phyloP scores from a whole-genome alignment of 2,888 invertebrate species.

The Agonopterix alstromeriana region DNA sequence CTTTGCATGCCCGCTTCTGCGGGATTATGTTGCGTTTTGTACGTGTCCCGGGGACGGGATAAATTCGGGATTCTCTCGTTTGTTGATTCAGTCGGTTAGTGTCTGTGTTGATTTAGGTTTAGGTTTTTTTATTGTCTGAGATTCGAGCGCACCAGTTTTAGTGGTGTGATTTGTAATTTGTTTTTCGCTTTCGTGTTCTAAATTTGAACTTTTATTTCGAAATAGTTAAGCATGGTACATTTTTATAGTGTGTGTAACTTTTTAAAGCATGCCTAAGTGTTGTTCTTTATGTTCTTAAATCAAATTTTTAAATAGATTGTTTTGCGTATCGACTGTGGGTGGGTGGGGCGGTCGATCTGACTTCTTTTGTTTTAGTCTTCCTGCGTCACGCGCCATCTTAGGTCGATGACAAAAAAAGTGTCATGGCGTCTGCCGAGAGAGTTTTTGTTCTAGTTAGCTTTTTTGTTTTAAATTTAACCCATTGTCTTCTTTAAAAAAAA shows the following conservation, averaged over 20 bases:
- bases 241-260: neutral
- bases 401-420: conserved; percentile 66
- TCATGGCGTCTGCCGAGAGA: conserved; percentile 54
- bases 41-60: conserved; percentile 27
- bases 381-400: conserved; percentile 67
- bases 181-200: neutral
- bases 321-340: conserved; percentile 8
- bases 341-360: conserved; percentile 52
- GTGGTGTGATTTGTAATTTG: neutral
- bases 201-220: neutral
- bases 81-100: conserved; percentile 36
- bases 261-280: neutral
- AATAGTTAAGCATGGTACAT: neutral
- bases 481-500: neutral
- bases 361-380: conserved; percentile 71
- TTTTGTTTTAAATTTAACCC: neutral
- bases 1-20: conserved; percentile 66
- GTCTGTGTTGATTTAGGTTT: conserved; percentile 27
- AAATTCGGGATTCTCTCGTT: conserved; percentile 48
- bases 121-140: conserved; percentile 14
- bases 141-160: neutral
- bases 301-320: neutral
- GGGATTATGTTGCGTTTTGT: conserved; percentile 51
- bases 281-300: neutral
- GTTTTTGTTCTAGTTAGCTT: conserved; percentile 32